These are phyloP conservation scores for Pristionchus exspectatus DNA, from an alignment of 2,888 invertebrate genomes.

Conservation along the genomic window DNA sequence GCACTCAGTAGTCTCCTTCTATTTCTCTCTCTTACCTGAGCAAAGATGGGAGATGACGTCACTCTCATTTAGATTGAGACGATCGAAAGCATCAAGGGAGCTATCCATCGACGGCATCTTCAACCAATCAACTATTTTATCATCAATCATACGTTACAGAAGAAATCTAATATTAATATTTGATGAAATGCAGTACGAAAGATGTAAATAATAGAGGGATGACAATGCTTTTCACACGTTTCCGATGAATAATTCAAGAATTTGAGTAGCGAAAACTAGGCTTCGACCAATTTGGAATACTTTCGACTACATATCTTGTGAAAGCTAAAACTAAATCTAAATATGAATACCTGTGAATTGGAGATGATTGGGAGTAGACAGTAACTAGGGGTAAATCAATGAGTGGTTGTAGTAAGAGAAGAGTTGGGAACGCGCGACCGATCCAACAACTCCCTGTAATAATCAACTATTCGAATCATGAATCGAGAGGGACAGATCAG, in stretches of 20 bases:
- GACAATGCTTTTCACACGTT: too few relatives aligned
- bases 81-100: conserved; percentile 40
- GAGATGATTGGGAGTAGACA: background rate
- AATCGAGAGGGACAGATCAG: background rate
- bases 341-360: background rate
- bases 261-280: too few relatives aligned
- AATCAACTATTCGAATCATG: background rate
- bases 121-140: background rate
- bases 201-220: too few relatives aligned
- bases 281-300: too few relatives aligned
- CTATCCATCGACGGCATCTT: conserved; percentile 52
- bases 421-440: conserved; percentile 51
- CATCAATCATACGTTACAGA: too few relatives aligned
- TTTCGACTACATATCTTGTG: too few relatives aligned
- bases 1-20: background rate
- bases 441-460: conserved; percentile 40
- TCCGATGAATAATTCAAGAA: too few relatives aligned
- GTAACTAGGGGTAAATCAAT: background rate
- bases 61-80: conserved; percentile 55
- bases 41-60: conserved; percentile 55
- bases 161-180: too few relatives aligned
- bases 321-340: background rate
- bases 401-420: conserved; percentile 41
- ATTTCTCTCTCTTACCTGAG: conserved; percentile 28
- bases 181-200: too few relatives aligned